phyloP scores from a whole-genome alignment of 2,888 invertebrate genomes.

The Cosmia pyralina region DNA sequence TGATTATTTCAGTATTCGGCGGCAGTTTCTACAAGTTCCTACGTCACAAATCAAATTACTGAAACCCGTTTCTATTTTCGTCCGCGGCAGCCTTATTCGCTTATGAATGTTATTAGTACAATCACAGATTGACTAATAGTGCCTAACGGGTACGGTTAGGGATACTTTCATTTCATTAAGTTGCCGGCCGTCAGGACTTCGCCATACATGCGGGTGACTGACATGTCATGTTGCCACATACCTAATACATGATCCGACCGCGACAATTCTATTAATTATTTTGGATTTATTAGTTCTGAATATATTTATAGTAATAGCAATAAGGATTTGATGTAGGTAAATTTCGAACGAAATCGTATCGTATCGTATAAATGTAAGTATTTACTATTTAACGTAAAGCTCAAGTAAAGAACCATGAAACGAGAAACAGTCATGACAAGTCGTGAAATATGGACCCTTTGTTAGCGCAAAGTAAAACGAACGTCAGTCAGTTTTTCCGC shows the following conservation, averaged over 20 bases:
- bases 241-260: neutral
- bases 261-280: conserved; percentile 1
- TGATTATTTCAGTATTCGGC: conserved; percentile 27
- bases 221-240: conserved; percentile 21
- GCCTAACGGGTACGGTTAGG: conserved; percentile 28
- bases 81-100: conserved; percentile 43
- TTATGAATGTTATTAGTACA: conserved; percentile 61
- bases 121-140: neutral
- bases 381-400: conserved; percentile 3
- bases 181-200: conserved; percentile 16
- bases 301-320: neutral
- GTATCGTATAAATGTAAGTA: neutral
- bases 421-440: conserved; percentile 34
- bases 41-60: conserved; percentile 67
- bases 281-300: neutral
- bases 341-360: neutral
- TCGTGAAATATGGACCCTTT: conserved; percentile 45
- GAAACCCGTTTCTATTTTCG: conserved; percentile 63
- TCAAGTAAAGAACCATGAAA: neutral
- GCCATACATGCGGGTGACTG: conserved; percentile 32
- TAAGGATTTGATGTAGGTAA: neutral
- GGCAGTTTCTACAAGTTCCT: conserved; percentile 42
- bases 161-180: conserved; percentile 55
- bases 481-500: conserved; percentile 39
- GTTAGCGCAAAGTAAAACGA: conserved; percentile 36